Evolutionary conservation across 1,140 invertebrate genomes (phyloP).

Genomic region (Euura lappo): DNA sequence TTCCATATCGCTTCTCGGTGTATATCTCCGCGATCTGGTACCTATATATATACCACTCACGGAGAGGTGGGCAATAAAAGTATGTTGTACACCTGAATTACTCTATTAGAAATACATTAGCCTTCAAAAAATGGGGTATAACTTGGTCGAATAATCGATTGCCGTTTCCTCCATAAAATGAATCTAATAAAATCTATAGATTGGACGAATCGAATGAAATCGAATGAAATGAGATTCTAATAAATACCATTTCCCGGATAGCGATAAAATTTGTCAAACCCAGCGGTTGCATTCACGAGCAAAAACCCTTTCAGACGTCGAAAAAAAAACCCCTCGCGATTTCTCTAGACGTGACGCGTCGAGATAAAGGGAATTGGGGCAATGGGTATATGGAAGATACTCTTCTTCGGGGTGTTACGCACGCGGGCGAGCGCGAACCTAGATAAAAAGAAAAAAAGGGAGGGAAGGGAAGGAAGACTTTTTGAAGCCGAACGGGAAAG

Average conservation of each 20-base stretch:
- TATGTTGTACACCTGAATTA: neutral
- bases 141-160: neutral
- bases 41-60: too few species aligned
- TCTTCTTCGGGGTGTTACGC: constrained; percentile 13
- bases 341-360: neutral
- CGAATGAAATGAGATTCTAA: neutral
- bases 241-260: neutral
- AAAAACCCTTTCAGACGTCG: constrained; percentile 3
- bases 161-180: too few species aligned
- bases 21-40: too few species aligned
- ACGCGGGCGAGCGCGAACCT: neutral
- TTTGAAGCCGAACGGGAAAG: constrained; percentile 26
- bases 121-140: neutral
- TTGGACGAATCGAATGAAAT: neutral
- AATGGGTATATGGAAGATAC: constrained; percentile 24
- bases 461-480: neutral
- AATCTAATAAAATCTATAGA: too few species aligned
- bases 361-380: constrained; percentile 32
- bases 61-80: too few species aligned
- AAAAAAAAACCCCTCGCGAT: constrained; percentile 11
- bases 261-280: neutral
- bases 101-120: constrained; percentile 7
- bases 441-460: constrained; percentile 13
- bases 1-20: too few species aligned
- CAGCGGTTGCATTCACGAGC: neutral